Conservation (phyloP, 2,113 vertebrate genomes). For the Canis aureus region DNA sequence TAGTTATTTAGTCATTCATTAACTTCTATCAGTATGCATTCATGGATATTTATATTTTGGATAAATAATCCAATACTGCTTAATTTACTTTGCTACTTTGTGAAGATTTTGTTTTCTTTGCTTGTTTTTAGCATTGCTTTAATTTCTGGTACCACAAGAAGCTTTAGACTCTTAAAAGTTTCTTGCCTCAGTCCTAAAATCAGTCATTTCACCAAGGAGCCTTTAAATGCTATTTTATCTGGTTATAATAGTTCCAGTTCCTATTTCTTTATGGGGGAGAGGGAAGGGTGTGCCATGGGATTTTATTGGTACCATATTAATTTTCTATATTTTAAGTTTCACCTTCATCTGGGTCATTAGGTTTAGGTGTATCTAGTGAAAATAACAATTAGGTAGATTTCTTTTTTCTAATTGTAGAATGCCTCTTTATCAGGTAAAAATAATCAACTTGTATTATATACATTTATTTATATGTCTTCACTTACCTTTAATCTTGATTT, state of each 20-base stretch:
- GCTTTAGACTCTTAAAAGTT: background rate
- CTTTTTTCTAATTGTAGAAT: background rate
- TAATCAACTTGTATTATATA: background rate
- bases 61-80: background rate
- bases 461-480: background rate
- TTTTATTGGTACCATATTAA: background rate
- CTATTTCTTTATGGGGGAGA: background rate
- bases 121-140: background rate
- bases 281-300: accelerated
- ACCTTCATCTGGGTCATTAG: background rate
- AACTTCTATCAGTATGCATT: background rate
- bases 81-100: background rate
- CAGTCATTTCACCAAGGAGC: background rate
- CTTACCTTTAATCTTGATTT: background rate
- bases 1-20: background rate
- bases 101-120: background rate
- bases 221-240: background rate
- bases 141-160: background rate
- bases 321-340: constrained; percentile 26
- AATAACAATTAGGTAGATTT: background rate
- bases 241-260: background rate
- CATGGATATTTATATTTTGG: background rate
- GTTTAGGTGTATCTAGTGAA: background rate
- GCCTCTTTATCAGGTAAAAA: background rate
- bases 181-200: background rate